Conservation (phyloP, 2,797 vertebrate species). For the Hydrocynus forskahlii region DNA sequence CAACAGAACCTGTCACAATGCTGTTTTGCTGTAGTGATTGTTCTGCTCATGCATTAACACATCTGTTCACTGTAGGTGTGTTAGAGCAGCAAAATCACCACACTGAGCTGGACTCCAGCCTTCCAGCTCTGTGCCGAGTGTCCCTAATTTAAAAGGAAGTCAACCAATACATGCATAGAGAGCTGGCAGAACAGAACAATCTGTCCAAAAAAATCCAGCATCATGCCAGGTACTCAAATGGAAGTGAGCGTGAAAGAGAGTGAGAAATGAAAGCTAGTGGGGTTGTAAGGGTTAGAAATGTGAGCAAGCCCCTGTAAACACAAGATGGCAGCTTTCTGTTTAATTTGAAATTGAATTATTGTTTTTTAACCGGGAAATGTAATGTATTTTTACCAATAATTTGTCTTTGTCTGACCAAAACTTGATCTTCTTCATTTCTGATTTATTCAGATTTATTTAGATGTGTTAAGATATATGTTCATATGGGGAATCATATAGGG, state of each 20-base stretch:
- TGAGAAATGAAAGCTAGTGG: conserved; percentile 1
- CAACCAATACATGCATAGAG: conserved; percentile 1
- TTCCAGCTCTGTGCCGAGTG: not conserved
- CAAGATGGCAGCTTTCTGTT: not conserved
- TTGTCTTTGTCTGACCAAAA: not conserved
- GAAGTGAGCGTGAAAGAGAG: not conserved
- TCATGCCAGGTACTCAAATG: conserved; percentile 20
- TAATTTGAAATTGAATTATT: conserved; percentile 6
- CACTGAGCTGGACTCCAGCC: not conserved
- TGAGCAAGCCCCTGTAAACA: not conserved
- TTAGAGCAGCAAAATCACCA: conserved; percentile 5
- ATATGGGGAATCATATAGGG: not conserved
- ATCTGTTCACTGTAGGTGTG: not conserved
- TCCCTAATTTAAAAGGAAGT: conserved; percentile 19
- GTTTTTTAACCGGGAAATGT: not conserved
- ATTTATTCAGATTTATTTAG: not conserved
- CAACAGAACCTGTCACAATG: not conserved
- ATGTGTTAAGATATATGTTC: not conserved
- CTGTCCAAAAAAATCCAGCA: conserved; percentile 18
- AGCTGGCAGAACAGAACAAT: conserved; percentile 23
- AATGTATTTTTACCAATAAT: not conserved
- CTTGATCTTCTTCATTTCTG: not conserved
- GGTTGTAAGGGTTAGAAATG: not conserved
- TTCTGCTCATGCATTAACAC: not conserved
- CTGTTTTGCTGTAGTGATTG: not conserved